phyloP scores from a whole-genome alignment of 1,140 invertebrate species.

The Cataglyphis hispanica region DNA sequence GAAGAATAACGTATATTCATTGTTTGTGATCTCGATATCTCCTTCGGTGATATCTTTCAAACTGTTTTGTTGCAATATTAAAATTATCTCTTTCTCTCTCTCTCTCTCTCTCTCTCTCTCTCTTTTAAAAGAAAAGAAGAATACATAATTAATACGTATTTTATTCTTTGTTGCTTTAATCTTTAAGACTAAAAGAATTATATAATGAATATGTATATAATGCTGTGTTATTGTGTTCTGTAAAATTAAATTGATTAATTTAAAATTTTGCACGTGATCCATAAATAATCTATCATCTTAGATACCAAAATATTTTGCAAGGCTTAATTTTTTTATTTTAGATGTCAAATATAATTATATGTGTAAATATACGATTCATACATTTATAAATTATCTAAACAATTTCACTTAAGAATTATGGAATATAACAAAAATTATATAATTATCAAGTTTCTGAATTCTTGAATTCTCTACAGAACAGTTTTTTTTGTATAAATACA shows the following conservation, averaged over 20 bases:
- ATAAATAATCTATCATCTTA: not conserved
- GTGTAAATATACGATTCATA: not conserved
- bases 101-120: not conserved
- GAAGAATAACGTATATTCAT: not conserved
- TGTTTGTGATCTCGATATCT: constrained; percentile 8
- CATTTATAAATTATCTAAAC: not conserved
- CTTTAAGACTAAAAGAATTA: not conserved
- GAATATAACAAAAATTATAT: not conserved
- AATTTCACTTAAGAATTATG: not conserved
- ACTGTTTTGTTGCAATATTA: constrained; percentile 4
- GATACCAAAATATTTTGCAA: too few relatives aligned
- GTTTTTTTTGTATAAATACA: not conserved
- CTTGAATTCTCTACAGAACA: not conserved
- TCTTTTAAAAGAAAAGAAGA: too few relatives aligned
- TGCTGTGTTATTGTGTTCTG: too few relatives aligned
- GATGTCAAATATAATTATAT: not conserved
- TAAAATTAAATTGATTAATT: not conserved
- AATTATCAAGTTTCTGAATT: not conserved
- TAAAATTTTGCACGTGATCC: not conserved
- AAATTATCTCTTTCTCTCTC: not conserved
- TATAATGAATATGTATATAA: not conserved
- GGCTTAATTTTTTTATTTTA: not conserved
- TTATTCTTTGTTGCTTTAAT: not conserved
- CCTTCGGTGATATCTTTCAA: not conserved
- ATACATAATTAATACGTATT: not conserved